Base-by-base conservation (phyloP, 2,797 vertebrate genomes). In the Falco berigora region DNA sequence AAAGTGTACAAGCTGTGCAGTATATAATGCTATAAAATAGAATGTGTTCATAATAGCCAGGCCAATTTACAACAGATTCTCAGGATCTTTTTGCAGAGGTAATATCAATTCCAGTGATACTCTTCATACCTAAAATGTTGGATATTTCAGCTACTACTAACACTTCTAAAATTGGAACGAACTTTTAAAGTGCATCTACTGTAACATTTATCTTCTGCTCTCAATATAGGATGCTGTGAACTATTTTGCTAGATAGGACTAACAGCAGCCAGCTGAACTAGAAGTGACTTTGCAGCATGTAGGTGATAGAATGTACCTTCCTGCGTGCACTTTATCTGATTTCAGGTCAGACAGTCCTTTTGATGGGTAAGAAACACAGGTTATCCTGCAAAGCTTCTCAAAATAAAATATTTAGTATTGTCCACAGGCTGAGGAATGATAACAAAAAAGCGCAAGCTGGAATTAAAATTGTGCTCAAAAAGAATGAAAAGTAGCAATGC, bases 121-220 rank as follows among this genome's bases (percentile, higher is more conserved):
- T 87, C 56, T 72, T 86, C 92, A 77, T 49, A 76, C 36, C 64
- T 69, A 68, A 94, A 89, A 47, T 20, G 67, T 20, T 62, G 77
- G 86, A 30, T 79, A 95, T 88, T 96, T 88, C 82, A 93, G 64
- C 77, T 90, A 28, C 84, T 64, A n/a, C 93, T 28, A 87, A 95
- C 18, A 74, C 72, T 77, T 82, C 53, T 61, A 95, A 92, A 93
- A 95, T 73, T 72, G 75, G 73, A 93, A 90, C 63, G 71, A 94
- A 96, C 83, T 95, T 91, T 82, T 67, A 83, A 92, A 95, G 84
- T 85, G 81, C 88, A 95, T 75, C 94, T 68, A 80, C 78, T 80
- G 78, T 56, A 95, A 90, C 84, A 91, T 93, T 94, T 93, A 94
- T 96, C 94, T 95, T 86, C 81, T 27, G 24, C 86, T 90, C 81